Evolutionary conservation across 1,140 invertebrate genomes (phyloP), one percentile per base, ranked within the genome.

Genomic region (Varroa destructor): DNA sequence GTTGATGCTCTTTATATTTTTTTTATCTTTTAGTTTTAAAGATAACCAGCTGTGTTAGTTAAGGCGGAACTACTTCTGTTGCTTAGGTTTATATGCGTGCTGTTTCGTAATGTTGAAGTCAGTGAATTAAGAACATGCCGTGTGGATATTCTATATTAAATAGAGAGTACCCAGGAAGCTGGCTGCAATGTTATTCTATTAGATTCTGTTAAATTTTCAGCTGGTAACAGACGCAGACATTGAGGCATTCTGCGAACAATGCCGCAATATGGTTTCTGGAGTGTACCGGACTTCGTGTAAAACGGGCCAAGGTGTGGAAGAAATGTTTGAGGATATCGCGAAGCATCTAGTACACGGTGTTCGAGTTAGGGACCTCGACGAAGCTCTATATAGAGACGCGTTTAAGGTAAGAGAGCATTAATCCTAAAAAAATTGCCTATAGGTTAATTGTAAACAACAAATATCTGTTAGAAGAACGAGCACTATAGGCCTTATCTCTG

Each of bases 221-320:
- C 85, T 87, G 82, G 88, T 94, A 0, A 88, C 87, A 37, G 89
- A 94, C 80, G 83, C 86, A 70, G 92, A 95, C 78, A 89, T 95
- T 79, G 90, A 93, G 80, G 85, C 85, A 72, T 94, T 96, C 81
- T 90, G 89, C 80, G 89, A 92, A 79, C 90, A 94, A 79, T 94
- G 91, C 79, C 90, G 92, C 77, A 91, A 90, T 78, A 81, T 93
- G 58, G 88, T 96, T 73, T 90, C 87, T 77, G 88, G 86, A 71
- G 88, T 88, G 43, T 95, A 91, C 78, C 90, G 89, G 79, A 91
- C 90, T 25, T 93, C 90, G 37, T 94, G 91, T 77, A 93, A 91
- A 81, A 89, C 77, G 0, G 76, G 76, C 42, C 73, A 73, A 36
- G 75, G 76, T 37, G 72, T 78, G 0, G 73, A 75, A 2, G 77